Evolutionary conservation across 2,113 vertebrate genomes (phyloP).

Genomic region (Meles meles): DNA sequence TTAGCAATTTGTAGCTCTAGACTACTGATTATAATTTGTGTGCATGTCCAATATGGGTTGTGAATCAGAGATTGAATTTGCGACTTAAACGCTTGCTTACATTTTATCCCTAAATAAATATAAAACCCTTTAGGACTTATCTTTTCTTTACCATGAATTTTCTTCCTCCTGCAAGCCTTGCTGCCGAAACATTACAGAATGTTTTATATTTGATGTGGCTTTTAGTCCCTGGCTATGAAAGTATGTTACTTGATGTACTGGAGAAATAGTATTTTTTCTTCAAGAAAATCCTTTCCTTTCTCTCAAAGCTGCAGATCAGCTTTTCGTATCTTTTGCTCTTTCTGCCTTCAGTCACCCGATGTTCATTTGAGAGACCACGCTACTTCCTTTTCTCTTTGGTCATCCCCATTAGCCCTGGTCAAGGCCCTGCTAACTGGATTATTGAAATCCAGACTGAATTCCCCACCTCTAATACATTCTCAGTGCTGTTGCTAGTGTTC

Average conservation of each 20-base stretch:
- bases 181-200: background rate
- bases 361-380: background rate
- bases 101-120: background rate
- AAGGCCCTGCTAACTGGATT: background rate
- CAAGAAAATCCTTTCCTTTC: background rate
- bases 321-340: background rate
- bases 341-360: background rate
- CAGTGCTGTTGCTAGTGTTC: background rate
- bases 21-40: background rate
- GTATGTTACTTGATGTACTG: background rate
- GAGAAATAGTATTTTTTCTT: background rate
- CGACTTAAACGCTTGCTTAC: background rate
- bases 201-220: background rate
- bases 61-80: background rate
- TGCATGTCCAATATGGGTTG: background rate
- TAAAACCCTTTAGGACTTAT: background rate
- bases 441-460: background rate
- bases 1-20: background rate
- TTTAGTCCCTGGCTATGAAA: background rate
- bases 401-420: background rate
- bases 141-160: background rate
- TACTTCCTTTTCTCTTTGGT: background rate
- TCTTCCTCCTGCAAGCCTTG: background rate
- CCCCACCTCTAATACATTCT: background rate
- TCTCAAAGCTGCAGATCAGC: background rate